These are phyloP conservation scores for Phallusia fumigata DNA, from an alignment of 23 tunicate genomes.

Conservation along the genomic window DNA sequence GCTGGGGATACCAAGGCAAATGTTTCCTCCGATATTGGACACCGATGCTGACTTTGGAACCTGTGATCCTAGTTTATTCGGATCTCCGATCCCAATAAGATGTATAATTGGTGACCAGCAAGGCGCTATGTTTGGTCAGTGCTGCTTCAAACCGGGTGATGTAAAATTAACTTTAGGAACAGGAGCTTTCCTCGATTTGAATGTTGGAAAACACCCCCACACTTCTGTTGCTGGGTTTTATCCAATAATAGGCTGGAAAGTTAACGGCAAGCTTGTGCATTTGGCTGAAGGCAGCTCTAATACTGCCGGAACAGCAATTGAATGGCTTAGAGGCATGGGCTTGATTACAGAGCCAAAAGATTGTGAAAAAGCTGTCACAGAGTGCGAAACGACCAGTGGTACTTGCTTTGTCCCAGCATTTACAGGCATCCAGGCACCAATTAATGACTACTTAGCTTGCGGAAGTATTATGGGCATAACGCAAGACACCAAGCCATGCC, in stretches of 20 bases:
- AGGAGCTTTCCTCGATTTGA: constrained; percentile 87
- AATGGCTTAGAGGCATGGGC: constrained; percentile 49
- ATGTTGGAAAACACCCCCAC: constrained; percentile 87
- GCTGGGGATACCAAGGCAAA: constrained; percentile 50
- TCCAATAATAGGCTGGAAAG: constrained; percentile 97
- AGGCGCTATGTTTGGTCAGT: constrained; percentile 96
- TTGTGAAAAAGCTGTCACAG: constrained; percentile 46
- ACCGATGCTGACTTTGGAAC: constrained; percentile 74
- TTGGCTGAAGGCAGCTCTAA: constrained; percentile 84
- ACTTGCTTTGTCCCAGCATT: constrained; percentile 86
- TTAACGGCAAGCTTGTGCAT: constrained; percentile 48
- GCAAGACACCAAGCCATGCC: constrained; percentile 38
- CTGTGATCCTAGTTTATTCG: constrained; percentile 67
- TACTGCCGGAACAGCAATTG: constrained; percentile 82
- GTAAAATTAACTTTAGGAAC: constrained; percentile 92
- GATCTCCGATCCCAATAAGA: constrained; percentile 75
- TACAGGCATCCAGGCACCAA: constrained; percentile 89
- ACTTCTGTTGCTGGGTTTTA: constrained; percentile 93
- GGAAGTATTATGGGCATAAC: constrained; percentile 88
- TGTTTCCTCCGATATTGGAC: constrained; percentile 80
- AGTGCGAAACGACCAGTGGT: constrained; percentile 37
- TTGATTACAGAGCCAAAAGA: constrained; percentile 50
- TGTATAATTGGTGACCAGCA: constrained; percentile 88
- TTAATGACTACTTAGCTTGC: constrained; percentile 77
- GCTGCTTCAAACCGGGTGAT: constrained; percentile 85